Base-by-base conservation (phyloP, 1,140 invertebrate species). In the Cherax quadricarinatus region DNA sequence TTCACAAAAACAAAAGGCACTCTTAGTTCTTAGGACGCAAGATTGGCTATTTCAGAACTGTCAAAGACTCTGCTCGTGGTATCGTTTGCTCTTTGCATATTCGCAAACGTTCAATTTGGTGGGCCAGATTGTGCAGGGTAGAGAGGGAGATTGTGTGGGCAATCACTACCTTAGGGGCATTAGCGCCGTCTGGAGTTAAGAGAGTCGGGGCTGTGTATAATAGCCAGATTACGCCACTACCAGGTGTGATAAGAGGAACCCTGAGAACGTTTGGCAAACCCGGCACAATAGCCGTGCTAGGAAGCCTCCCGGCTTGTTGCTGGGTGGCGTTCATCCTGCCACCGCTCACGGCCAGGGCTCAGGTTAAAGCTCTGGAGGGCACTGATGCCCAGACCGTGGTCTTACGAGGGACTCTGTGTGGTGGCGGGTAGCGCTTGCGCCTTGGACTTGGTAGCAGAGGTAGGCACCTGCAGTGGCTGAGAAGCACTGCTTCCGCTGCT, bases 351-450 rank as follows among this genome's bases (percentile, higher is more conserved):
- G 62, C 49, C 80, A 89, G n/a, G 62, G 62, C 66, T 53, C 80
- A 84, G 78, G 84, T 91, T 91, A 91, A 91, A 91, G 89, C 89
- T 91, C 84, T 79, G 53, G 78, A 51, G 91, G 91, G 78, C 86
- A 80, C 79, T 49, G 79, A 87, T 79, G 86, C 85, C 86, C 79
- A 57, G 80, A 86, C 78, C 80, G 12, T 83, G 70, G 62, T 80
- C 87, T 93, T 93, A 94, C 66, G 93, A 93, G 60, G 93, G 93
- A 70, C 91, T 91, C 62, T 94, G 93, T n/a, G 93, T 94, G 6
- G 93, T 91, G 75, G 93, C 93, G 0, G 93, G 93, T 57, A 94
- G 86, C 62, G 93, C 93, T 89, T 94, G 93, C 49, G 93, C 89
- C 86, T 94, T 94, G 53, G 93, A 86, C 70, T 94, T 94, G 48